Evolutionary conservation across 2,797 vertebrate genomes (phyloP).

Genomic region (Parauchenoglanis punctatus): DNA sequence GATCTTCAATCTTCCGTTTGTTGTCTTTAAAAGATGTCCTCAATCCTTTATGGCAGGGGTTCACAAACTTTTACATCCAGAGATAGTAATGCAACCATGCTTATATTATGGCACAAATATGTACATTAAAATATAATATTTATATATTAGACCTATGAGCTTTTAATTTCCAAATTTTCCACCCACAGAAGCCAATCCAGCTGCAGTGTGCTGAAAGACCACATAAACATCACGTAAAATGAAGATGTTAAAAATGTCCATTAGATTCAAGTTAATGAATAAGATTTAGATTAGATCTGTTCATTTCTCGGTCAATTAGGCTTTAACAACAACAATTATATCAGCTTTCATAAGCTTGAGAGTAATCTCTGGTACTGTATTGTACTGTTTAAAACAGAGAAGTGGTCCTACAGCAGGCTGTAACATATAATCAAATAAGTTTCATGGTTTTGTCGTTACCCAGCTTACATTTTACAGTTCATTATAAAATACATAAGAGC

Average conservation of each 20-base stretch:
- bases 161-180: no score
- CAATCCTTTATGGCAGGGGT: neutral
- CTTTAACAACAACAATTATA: neutral
- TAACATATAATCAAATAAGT: neutral
- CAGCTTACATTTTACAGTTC: neutral
- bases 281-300: neutral
- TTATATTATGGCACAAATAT: neutral
- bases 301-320: neutral
- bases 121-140: neutral
- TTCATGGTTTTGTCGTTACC: neutral
- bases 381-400: neutral
- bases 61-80: conserved; percentile 5
- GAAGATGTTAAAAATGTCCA: neutral
- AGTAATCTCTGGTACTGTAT: neutral
- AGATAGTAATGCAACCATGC: no score
- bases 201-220: neutral
- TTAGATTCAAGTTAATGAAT: neutral
- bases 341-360: neutral
- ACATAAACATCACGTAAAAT: no score
- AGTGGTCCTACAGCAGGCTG: neutral
- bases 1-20: neutral
- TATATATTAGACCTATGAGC: neutral
- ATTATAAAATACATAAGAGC: neutral
- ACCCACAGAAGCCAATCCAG: neutral
- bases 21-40: neutral